Conservation (phyloP, 2,888 invertebrate genomes). For the Tubiluchus corallicola region DNA sequence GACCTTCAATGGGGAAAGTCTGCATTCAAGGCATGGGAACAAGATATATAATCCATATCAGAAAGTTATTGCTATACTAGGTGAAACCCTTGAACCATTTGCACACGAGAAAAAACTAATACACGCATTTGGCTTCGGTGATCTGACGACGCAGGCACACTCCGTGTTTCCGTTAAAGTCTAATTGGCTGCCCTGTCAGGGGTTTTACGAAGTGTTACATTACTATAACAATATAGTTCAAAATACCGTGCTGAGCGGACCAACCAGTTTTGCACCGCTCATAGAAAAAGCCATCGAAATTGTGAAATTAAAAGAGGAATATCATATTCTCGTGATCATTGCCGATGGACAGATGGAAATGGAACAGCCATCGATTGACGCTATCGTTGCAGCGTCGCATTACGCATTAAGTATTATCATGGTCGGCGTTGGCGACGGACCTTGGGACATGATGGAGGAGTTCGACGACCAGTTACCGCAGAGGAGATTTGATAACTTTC, state of each 20-base stretch:
- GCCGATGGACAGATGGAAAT: constrained; percentile 36
- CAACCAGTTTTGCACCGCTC: constrained; percentile 35
- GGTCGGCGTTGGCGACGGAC: constrained; percentile 36
- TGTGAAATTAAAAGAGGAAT: constrained; percentile 30
- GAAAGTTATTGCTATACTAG: constrained; percentile 32
- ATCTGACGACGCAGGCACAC: constrained; percentile 30
- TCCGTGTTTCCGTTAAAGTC: constrained; percentile 29
- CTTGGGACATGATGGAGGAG: constrained; percentile 34
- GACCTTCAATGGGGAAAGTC: constrained; percentile 30
- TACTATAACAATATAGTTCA: constrained; percentile 31
- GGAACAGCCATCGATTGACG: constrained; percentile 31
- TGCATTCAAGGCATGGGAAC: too few relatives aligned
- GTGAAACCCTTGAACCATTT: constrained; percentile 32
- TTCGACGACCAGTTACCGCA: constrained; percentile 34
- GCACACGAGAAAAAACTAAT: constrained; percentile 31
- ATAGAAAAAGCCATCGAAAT: constrained; percentile 33
- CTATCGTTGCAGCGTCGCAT: constrained; percentile 33
- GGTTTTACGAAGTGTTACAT: constrained; percentile 15
- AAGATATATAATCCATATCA: constrained; percentile 33
- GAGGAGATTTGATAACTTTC: constrained; percentile 36
- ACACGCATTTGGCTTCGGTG: constrained; percentile 35
- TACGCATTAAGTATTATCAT: constrained; percentile 34
- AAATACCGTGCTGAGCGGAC: constrained; percentile 32
- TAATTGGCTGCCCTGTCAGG: constrained; percentile 15
- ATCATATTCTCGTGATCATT: constrained; percentile 34